These are phyloP conservation scores for Formica aserva DNA, from an alignment of 2,888 invertebrate species.

Conservation along the genomic window DNA sequence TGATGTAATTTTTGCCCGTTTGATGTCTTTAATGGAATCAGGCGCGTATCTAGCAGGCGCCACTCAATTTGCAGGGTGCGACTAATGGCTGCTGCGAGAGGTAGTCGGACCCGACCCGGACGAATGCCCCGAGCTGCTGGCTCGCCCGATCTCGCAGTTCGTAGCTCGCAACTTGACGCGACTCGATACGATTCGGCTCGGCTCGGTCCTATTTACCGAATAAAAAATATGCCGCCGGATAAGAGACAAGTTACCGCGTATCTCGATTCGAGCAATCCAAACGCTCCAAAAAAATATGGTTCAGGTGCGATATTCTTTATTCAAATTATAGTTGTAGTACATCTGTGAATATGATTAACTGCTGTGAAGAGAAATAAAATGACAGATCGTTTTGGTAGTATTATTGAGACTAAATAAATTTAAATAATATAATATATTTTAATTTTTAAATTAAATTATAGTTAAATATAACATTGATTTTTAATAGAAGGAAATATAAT, in stretches of 20 bases:
- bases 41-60: constrained; percentile 85
- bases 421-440: background rate
- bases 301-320: background rate
- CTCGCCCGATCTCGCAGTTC: constrained; percentile 37
- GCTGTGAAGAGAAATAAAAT: background rate
- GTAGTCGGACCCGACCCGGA: constrained; percentile 70
- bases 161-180: constrained; percentile 24
- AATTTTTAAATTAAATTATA: background rate
- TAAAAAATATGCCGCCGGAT: background rate
- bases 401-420: background rate
- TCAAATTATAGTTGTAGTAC: background rate
- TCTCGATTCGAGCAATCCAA: background rate
- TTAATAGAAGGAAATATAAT: background rate
- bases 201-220: background rate
- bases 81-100: constrained; percentile 84
- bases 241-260: background rate
- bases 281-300: background rate
- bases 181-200: background rate
- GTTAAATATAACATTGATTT: constrained; percentile 1
- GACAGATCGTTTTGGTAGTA: background rate
- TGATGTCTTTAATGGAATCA: constrained; percentile 85
- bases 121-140: constrained; percentile 67
- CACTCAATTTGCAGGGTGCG: constrained; percentile 85
- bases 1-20: constrained; percentile 85
- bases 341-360: background rate